Conservation (phyloP, 1,140 invertebrate genomes). For the Drosophila serrata region DNA sequence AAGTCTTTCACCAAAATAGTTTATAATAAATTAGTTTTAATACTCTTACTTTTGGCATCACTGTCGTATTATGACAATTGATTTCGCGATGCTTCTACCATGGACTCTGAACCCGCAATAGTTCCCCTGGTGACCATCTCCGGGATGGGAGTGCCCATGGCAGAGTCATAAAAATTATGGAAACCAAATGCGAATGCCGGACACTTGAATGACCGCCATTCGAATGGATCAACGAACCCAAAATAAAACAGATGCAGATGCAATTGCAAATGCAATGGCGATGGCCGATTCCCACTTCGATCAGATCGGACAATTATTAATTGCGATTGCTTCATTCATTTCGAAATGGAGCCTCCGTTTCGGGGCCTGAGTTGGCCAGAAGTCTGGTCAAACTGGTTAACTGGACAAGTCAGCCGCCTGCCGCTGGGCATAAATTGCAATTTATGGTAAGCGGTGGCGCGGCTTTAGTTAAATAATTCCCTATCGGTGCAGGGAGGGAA, state of each 20-base stretch:
- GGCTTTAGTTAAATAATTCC: conserved; percentile 42
- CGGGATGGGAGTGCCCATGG: conserved; percentile 32
- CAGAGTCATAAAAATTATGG: conserved; percentile 60
- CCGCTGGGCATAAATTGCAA: conserved; percentile 74
- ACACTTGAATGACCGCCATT: conserved; percentile 51
- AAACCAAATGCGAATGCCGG: conserved; percentile 52
- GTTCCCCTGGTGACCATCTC: conserved; percentile 32
- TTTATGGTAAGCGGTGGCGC: conserved; percentile 69
- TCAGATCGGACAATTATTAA: conserved; percentile 34
- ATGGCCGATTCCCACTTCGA: conserved; percentile 1
- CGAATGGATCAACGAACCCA: conserved; percentile 64
- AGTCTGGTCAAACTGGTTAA: conserved; percentile 29
- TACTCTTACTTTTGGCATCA: not conserved
- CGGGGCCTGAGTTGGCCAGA: not conserved
- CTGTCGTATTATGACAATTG: conserved; percentile 50
- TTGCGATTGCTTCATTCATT: conserved; percentile 60
- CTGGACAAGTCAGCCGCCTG: conserved; percentile 39
- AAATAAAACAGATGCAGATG: conserved; percentile 45
- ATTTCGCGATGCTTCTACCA: conserved; percentile 48
- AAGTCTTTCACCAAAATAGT: not conserved
- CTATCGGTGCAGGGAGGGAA: conserved; percentile 39
- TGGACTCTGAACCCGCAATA: conserved; percentile 21
- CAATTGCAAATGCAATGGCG: conserved; percentile 10
- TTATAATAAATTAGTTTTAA: not conserved
- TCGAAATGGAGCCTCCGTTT: conserved; percentile 39